These are phyloP conservation scores for Dermatemys mawii DNA, from an alignment of 2,113 vertebrate species.

Conservation along the genomic window DNA sequence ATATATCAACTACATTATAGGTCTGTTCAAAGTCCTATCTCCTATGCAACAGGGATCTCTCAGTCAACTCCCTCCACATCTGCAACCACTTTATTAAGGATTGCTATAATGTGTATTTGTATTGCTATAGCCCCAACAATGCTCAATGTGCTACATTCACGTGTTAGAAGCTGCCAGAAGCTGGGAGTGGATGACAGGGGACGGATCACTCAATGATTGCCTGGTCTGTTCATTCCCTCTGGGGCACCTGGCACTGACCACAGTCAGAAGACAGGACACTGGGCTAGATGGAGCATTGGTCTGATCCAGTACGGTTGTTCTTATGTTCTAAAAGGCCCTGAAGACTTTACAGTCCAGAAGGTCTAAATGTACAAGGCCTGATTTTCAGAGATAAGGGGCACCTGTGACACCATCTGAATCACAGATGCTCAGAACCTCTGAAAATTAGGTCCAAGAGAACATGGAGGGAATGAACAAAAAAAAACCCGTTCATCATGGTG, in stretches of 20 bases:
- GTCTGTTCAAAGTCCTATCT: neutral
- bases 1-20: neutral
- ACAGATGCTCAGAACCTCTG: neutral
- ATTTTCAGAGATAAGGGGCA: neutral
- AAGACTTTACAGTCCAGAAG: neutral
- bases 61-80: neutral
- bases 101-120: neutral
- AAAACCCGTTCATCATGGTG: neutral
- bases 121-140: too few relatives aligned
- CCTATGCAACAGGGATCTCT: neutral
- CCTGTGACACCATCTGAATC: neutral
- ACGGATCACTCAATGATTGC: neutral
- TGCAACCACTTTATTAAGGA: neutral
- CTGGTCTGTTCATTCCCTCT: neutral
- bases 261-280: neutral
- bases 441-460: neutral
- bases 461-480: neutral
- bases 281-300: neutral
- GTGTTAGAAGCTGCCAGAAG: neutral
- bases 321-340: neutral
- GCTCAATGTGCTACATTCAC: neutral
- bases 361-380: neutral
- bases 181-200: neutral
- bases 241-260: neutral
- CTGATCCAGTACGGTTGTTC: neutral